These are phyloP conservation scores for Rhagologus leucostigma DNA, from an alignment of 2,113 vertebrate species.

Conservation along the genomic window DNA sequence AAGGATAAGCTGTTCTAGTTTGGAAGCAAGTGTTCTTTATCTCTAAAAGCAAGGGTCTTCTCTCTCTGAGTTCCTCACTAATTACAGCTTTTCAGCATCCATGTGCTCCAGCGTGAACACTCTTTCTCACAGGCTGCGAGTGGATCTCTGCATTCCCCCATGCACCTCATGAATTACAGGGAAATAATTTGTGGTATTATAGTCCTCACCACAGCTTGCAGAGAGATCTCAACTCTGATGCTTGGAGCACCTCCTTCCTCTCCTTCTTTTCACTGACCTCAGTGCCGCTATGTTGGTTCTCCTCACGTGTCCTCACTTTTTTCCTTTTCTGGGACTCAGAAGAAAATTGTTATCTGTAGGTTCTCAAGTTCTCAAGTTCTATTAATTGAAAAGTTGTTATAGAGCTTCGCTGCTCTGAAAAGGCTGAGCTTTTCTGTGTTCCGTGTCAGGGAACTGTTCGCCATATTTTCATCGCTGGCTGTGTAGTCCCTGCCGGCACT, in stretches of 20 bases:
- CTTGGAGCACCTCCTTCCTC: neutral
- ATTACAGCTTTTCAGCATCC: neutral
- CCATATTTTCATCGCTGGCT: fast-evolving
- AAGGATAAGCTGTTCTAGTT: neutral
- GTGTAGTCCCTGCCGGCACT: neutral
- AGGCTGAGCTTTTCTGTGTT: neutral
- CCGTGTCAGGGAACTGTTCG: fast-evolving
- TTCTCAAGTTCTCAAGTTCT: neutral
- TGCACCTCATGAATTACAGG: neutral
- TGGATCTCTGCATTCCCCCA: neutral
- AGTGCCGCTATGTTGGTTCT: neutral
- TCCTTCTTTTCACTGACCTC: neutral
- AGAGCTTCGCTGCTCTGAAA: neutral
- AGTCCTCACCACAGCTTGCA: neutral
- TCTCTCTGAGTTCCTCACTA: neutral
- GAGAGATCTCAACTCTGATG: neutral
- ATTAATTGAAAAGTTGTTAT: neutral
- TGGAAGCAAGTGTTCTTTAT: neutral
- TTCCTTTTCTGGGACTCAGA: neutral
- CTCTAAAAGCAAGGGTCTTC: neutral
- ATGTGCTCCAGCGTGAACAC: fast-evolving
- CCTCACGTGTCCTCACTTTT: neutral
- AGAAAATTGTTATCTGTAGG: neutral
- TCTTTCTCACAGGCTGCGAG: neutral
- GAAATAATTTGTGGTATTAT: neutral